Base-by-base conservation (phyloP, 2,797 vertebrate genomes). In the Pangasius mekongensis region DNA sequence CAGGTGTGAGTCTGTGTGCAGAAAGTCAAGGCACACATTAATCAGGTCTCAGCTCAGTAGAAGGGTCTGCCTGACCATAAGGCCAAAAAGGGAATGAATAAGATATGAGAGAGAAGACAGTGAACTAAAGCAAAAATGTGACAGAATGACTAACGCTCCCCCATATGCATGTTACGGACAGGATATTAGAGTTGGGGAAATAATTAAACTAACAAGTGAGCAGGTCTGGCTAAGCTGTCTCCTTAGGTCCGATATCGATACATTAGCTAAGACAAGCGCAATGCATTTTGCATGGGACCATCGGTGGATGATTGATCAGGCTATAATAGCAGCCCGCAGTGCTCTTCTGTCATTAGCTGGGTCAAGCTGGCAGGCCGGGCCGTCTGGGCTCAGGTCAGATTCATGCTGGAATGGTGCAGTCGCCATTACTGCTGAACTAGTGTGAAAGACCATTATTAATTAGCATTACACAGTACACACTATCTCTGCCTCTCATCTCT, bases 231-330 rank as follows among this genome's bases (percentile, higher is more conserved):
- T 89, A 89, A 90, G 87, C 89, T 91, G 94, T 96, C 95, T 95
- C 91, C 91, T 92, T 92, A 93, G 93, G 94, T 95, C 94, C 94
- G 94, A 95, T 94, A 94, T 95, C 94, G 88, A 96, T 96, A 95
- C 92, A 93, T 95, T 95, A 94, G 91, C 91, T 92, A 94, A 94
- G 95, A 96, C 95, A 95, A 96, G 95, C 92, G 90, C 89, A 93
- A 95, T 96, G 93, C 95, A 96, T 95, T 95, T 95, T 95, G 93
- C 93, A 95, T 95, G 93, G 91, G 90, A 90, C 91, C 93, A 93
- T 94, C 93, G 89, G 87, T 43, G n/a, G 64, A 88, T 93, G 95
- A 95, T 95, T 92, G 93, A 95, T 95, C 90, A 90, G 62, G 14
- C 90, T 89, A 86, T 95, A 95, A 95, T 95, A 92, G 92, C 91